Conservation (phyloP, 2,797 vertebrate genomes). For the Kryptopterus vitreolus region DNA sequence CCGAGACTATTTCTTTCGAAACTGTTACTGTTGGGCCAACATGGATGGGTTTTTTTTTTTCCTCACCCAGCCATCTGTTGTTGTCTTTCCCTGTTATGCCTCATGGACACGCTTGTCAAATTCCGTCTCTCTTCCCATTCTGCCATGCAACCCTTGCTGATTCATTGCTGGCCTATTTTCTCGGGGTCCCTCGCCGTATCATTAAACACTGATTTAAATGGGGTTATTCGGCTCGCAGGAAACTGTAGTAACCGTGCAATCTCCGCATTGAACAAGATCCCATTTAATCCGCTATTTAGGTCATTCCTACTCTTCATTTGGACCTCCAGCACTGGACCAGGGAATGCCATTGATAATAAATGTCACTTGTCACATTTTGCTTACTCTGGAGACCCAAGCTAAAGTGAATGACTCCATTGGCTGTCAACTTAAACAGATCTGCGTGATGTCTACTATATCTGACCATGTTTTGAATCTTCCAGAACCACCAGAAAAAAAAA, state of each 20-base stretch:
- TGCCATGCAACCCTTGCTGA: background rate
- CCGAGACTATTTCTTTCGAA: background rate
- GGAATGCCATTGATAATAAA: background rate
- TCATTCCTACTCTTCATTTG: background rate
- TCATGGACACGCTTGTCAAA: constrained; percentile 7
- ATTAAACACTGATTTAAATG: constrained; percentile 18
- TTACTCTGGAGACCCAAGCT: background rate
- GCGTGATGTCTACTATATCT: background rate
- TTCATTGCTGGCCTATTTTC: background rate
- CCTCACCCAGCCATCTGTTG: constrained; percentile 18
- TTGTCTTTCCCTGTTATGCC: constrained; percentile 17
- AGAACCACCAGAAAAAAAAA: too few relatives aligned
- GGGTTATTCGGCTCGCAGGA: background rate
- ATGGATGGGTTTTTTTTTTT: background rate
- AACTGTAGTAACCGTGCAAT: constrained; percentile 3
- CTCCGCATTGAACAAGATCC: background rate
- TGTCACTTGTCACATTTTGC: background rate
- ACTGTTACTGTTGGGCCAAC: background rate
- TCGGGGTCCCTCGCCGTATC: constrained; percentile 5
- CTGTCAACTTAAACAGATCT: background rate
- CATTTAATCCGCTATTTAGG: background rate
- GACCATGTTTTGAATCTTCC: background rate
- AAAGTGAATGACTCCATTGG: background rate
- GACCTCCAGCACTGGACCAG: background rate
- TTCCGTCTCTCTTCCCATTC: background rate